Conservation (phyloP, 2,113 vertebrate genomes). For the Muntiacus reevesi region DNA sequence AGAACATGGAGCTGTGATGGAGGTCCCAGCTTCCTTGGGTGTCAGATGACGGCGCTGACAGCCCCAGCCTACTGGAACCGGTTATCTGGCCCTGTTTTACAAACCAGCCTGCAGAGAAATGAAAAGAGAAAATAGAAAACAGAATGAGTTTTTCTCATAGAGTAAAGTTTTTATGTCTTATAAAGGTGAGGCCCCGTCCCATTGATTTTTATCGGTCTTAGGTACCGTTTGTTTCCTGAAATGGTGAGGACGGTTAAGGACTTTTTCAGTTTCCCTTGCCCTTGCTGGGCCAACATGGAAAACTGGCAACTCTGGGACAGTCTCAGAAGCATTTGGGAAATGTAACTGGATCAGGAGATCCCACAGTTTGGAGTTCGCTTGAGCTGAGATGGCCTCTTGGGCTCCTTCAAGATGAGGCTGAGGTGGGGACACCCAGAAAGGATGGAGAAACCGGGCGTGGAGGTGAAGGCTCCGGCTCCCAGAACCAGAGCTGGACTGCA, state of each 20-base stretch:
- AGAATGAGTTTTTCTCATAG: not conserved
- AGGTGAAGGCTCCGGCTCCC: not conserved
- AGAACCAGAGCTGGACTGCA: too few relatives aligned
- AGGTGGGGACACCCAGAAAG: not conserved
- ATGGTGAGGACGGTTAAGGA: not conserved
- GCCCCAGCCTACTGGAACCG: not conserved
- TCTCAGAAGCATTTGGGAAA: not conserved
- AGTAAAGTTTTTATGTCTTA: not conserved
- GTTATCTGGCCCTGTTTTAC: not conserved
- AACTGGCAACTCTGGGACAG: not conserved
- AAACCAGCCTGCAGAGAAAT: not conserved
- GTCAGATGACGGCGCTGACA: not conserved
- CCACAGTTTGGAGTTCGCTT: not conserved
- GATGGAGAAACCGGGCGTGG: fast-evolving
- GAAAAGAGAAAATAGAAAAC: not conserved
- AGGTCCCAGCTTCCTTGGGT: not conserved
- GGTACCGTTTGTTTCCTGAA: not conserved
- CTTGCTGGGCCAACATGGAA: not conserved
- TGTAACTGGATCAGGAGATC: not conserved
- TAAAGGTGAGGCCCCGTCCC: not conserved
- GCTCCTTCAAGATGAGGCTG: not conserved
- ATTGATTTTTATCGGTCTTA: not conserved
- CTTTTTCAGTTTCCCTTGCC: not conserved
- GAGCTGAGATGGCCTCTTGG: not conserved
- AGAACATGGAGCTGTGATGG: not conserved